phyloP scores from a whole-genome alignment of 2,797 vertebrate genomes.

The Peromyscus aztecus region DNA sequence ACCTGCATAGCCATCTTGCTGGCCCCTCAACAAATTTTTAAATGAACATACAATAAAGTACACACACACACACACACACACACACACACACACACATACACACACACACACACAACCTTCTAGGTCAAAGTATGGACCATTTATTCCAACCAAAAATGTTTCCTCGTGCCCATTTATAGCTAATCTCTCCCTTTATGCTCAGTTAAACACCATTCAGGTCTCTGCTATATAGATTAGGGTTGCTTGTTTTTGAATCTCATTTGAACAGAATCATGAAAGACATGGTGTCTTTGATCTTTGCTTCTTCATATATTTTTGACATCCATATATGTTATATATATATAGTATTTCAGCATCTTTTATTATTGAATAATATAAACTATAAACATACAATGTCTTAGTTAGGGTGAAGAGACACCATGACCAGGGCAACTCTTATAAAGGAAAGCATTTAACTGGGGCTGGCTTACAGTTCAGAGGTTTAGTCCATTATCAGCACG shows the following conservation, averaged over 20 bases:
- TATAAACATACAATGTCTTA: not conserved
- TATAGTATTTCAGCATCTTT: conserved; percentile 47
- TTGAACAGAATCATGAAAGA: not conserved
- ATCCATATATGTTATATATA: not conserved
- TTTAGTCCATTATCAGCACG: not conserved
- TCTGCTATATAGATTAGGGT: not conserved
- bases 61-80: not conserved
- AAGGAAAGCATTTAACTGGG: not conserved
- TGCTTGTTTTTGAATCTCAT: conserved; percentile 38
- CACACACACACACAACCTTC: not conserved
- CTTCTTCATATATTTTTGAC: conserved; percentile 49
- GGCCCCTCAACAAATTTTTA: not conserved
- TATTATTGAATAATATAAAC: conserved; percentile 8
- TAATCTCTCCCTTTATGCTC: not conserved
- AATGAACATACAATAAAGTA: conserved; percentile 9
- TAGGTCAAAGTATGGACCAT: conserved; percentile 29
- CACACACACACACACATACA: not conserved
- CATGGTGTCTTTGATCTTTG: not conserved
- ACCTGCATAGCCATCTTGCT: not conserved
- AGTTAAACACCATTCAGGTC: not conserved
- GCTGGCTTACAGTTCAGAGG: not conserved
- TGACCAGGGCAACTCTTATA: not conserved
- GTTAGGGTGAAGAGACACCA: not conserved
- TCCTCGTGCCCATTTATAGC: not conserved
- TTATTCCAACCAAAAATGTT: conserved; percentile 22